phyloP scores from a whole-genome alignment of 2,113 vertebrate species.

The Percina caprodes region DNA sequence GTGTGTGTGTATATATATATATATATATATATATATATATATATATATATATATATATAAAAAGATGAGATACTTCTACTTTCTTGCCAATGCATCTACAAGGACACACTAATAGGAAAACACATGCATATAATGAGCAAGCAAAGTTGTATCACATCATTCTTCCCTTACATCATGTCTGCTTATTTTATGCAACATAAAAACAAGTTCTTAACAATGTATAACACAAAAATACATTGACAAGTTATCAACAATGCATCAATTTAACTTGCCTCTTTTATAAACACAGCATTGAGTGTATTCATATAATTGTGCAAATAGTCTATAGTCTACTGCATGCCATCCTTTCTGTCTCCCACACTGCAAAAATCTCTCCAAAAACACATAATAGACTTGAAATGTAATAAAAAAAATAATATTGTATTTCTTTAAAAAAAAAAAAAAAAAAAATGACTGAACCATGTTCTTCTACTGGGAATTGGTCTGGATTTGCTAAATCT shows the following conservation, averaged over 20 bases:
- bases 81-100: conserved; percentile 9
- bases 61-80: background rate
- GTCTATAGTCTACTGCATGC: background rate
- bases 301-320: background rate
- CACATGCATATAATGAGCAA: background rate
- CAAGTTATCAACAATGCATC: background rate
- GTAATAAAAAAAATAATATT: background rate
- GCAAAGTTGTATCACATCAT: background rate
- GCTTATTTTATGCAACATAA: background rate
- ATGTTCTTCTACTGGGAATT: conserved; percentile 4
- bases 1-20: too few relatives aligned
- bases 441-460: background rate
- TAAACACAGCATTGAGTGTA: background rate
- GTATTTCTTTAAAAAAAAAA: background rate
- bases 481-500: conserved; percentile 29
- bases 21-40: too few relatives aligned
- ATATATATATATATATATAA: too few relatives aligned
- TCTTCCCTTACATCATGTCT: background rate
- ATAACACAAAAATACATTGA: too few relatives aligned
- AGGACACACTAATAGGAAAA: background rate
- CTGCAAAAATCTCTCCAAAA: conserved; percentile 13
- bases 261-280: background rate
- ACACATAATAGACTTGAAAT: conserved; percentile 17
- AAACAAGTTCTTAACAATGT: background rate
- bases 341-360: background rate